Evolutionary conservation across 1,140 invertebrate genomes (phyloP).

Genomic region (Macrosteles quadrilineatus): DNA sequence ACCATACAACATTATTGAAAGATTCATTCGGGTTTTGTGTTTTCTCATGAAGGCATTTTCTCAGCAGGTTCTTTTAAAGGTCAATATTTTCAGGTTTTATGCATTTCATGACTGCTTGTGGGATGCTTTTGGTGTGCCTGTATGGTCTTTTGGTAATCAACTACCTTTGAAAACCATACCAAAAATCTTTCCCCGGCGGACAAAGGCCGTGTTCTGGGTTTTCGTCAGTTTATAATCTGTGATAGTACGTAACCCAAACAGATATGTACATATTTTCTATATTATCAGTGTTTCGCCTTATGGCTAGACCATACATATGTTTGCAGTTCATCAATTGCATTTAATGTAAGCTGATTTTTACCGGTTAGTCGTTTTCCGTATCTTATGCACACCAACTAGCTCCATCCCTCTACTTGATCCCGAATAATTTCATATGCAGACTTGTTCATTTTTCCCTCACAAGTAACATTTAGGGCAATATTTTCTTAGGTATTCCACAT

Average conservation of each 20-base stretch:
- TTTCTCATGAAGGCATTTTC: conserved; percentile 33
- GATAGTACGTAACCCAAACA: conserved; percentile 7
- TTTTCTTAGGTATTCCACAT: not conserved
- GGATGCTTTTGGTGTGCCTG: conserved; percentile 25
- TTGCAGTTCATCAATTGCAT: not conserved
- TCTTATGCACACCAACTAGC: conserved; percentile 24
- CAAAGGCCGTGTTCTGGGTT: not conserved
- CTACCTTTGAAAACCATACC: not conserved
- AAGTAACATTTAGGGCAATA: not conserved
- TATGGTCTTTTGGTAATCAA: conserved; percentile 30
- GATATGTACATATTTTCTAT: not conserved
- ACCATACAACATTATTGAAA: conserved; percentile 34
- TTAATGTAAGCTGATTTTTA: not conserved
- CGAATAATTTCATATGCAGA: not conserved
- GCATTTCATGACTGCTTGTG: conserved; percentile 21
- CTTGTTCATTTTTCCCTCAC: not conserved
- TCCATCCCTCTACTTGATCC: conserved; percentile 16
- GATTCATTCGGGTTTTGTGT: conserved; percentile 32
- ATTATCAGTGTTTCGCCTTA: not conserved
- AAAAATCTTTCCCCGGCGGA: not conserved
- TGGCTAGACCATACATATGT: too few species aligned
- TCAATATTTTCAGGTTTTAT: conserved; percentile 36
- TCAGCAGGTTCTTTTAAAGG: conserved; percentile 32
- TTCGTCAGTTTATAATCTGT: not conserved
- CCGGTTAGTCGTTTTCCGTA: not conserved